Evolutionary conservation across 2,113 vertebrate genomes (phyloP).

Genomic region (Rana temporaria): DNA sequence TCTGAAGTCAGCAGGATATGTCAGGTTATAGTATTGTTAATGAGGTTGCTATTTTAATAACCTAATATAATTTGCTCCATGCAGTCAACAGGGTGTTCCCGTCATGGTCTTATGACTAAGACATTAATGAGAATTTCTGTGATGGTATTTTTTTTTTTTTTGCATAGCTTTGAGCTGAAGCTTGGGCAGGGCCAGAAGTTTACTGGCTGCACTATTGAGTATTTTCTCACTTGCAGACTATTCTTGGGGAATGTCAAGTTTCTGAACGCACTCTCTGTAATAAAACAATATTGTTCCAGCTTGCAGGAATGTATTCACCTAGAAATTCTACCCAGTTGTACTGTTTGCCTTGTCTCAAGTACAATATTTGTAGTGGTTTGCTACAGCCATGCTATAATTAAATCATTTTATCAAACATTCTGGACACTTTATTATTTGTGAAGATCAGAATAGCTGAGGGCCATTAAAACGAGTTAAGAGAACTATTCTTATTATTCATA

Average conservation of each 20-base stretch:
- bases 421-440: neutral
- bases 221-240: conserved; percentile 22
- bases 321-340: neutral
- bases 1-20: neutral
- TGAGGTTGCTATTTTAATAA: conserved; percentile 35
- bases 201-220: neutral
- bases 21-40: conserved; percentile 6
- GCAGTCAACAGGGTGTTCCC: conserved; percentile 19
- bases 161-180: conserved; percentile 4
- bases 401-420: neutral
- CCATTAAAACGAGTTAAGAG: no score
- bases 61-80: conserved; percentile 17
- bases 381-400: neutral
- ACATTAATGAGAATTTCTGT: neutral
- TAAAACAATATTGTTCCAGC: conserved; percentile 43
- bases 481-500: no score
- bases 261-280: conserved; percentile 27
- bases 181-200: neutral
- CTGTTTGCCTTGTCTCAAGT: conserved; percentile 5
- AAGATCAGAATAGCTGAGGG: no score
- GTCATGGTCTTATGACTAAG: conserved; percentile 24
- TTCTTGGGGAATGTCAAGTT: conserved; percentile 34
- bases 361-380: conserved; percentile 35
- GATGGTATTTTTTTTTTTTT: neutral
- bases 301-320: conserved; percentile 22